phyloP scores from a whole-genome alignment of 1,140 invertebrate genomes.

The Nomia melanderi region DNA sequence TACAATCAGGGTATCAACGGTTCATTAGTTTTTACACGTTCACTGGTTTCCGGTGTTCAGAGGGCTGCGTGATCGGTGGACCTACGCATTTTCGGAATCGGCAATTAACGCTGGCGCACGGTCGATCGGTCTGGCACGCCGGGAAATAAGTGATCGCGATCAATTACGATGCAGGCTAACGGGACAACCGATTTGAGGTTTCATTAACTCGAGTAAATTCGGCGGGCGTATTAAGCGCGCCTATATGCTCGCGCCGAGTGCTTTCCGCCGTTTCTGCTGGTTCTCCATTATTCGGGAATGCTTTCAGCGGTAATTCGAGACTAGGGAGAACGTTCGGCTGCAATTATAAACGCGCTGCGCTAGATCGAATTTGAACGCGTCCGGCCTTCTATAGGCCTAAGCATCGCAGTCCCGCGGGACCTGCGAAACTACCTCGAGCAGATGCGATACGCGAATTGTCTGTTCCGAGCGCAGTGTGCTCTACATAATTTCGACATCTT shows the following conservation, averaged over 20 bases:
- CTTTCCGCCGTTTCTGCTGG: conserved; percentile 40
- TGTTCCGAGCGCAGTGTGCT: too few relatives aligned
- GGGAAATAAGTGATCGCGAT: conserved; percentile 49
- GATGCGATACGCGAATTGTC: too few relatives aligned
- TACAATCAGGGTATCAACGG: too few relatives aligned
- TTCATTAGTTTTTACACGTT: too few relatives aligned
- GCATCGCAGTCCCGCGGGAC: background rate
- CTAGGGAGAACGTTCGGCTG: conserved; percentile 50
- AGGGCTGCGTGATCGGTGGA: too few relatives aligned
- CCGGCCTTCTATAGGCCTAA: conserved; percentile 2
- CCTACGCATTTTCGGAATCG: too few relatives aligned
- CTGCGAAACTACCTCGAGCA: background rate
- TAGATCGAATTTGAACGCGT: conserved; percentile 30
- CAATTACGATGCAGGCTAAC: conserved; percentile 45
- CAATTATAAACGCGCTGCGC: conserved; percentile 54
- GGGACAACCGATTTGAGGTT: conserved; percentile 59
- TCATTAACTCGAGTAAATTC: conserved; percentile 60
- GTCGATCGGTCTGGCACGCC: background rate
- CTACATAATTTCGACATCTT: too few relatives aligned
- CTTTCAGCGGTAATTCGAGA: conserved; percentile 54
- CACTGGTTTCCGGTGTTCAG: too few relatives aligned
- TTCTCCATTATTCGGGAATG: conserved; percentile 53
- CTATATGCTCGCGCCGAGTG: conserved; percentile 18
- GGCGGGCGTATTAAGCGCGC: conserved; percentile 42
- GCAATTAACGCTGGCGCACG: conserved; percentile 20